Evolutionary conservation across 2,113 vertebrate species (phyloP).

Genomic region (Archocentrus centrarchus): DNA sequence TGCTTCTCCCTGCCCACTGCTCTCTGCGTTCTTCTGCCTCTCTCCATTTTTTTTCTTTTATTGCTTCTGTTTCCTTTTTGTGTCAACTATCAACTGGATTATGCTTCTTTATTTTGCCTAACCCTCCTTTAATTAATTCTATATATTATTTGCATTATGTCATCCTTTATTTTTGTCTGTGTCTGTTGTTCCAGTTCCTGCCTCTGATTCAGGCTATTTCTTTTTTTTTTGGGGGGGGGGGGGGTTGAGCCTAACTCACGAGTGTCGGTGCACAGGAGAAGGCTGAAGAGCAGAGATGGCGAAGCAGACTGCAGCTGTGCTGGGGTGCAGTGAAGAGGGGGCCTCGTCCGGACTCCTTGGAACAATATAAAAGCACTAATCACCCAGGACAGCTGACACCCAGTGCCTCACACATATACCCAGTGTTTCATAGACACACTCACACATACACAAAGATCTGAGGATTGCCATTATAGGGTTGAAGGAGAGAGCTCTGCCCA

Average conservation of each 20-base stretch:
- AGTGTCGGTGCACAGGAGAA: slow-evolving; percentile 57
- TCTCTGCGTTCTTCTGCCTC: slow-evolving; percentile 5
- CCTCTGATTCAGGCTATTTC: slow-evolving; percentile 35
- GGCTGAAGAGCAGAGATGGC: slow-evolving; percentile 65
- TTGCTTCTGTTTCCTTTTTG: background rate
- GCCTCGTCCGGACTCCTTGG: slow-evolving; percentile 75
- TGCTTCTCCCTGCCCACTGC: slow-evolving; percentile 36
- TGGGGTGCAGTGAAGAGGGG: slow-evolving; percentile 70
- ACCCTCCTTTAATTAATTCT: slow-evolving; percentile 2
- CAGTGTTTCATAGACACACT: slow-evolving; percentile 49
- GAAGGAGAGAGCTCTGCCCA: slow-evolving; percentile 72
- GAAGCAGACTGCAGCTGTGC: slow-evolving; percentile 78
- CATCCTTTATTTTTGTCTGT: slow-evolving; percentile 4
- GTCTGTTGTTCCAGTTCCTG: slow-evolving; percentile 16
- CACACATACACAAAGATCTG: slow-evolving; percentile 68
- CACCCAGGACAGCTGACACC: slow-evolving; percentile 80
- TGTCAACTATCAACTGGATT: slow-evolving; percentile 21
- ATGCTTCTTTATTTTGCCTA: slow-evolving; percentile 14
- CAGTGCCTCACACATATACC: slow-evolving; percentile 68
- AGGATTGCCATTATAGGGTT: slow-evolving; percentile 66
- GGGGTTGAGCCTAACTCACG: background rate
- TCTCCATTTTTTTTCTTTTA: background rate
- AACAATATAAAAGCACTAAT: slow-evolving; percentile 82
- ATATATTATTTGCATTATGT: background rate
- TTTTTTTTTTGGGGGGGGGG: slow-evolving; percentile 13